Evolutionary conservation across 2,888 invertebrate species (phyloP).

Genomic region (Thereva unica): DNA sequence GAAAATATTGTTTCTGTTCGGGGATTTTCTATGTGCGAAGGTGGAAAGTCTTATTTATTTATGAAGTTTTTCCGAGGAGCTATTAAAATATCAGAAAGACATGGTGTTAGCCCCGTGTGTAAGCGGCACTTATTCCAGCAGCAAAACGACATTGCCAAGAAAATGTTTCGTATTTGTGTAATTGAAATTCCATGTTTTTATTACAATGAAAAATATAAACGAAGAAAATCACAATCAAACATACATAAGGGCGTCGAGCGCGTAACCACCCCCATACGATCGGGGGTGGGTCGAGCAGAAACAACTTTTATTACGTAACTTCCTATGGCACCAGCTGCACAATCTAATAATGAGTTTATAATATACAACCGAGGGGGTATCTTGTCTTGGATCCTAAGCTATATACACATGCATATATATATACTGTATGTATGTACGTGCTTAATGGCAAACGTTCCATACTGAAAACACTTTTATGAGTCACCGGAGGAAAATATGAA

Average conservation of each 20-base stretch:
- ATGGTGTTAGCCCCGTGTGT: no score
- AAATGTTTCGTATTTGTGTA: neutral
- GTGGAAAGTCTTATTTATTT: no score
- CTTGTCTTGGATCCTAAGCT: slow-evolving; percentile 10
- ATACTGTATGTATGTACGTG: slow-evolving; percentile 11
- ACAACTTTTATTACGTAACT: slow-evolving; percentile 15
- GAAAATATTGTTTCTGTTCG: no score
- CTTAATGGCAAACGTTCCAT: slow-evolving; percentile 5
- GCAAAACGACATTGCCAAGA: neutral
- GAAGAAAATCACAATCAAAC: slow-evolving; percentile 9
- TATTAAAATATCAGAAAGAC: no score
- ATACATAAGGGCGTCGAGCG: neutral
- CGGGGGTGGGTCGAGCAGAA: neutral
- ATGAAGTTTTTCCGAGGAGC: no score
- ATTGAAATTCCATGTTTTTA: slow-evolving; percentile 12
- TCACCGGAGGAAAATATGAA: slow-evolving; percentile 15
- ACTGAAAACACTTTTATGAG: slow-evolving; percentile 8
- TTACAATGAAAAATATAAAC: slow-evolving; percentile 3
- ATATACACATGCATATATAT: no score
- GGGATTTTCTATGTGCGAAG: no score
- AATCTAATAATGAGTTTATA: slow-evolving; percentile 35
- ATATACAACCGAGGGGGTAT: slow-evolving; percentile 21
- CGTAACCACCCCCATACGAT: neutral
- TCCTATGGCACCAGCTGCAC: slow-evolving; percentile 31
- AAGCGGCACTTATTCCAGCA: no score